These are phyloP conservation scores for Sinocyclocheilus grahami DNA, from an alignment of 2,113 vertebrate genomes.

Conservation along the genomic window DNA sequence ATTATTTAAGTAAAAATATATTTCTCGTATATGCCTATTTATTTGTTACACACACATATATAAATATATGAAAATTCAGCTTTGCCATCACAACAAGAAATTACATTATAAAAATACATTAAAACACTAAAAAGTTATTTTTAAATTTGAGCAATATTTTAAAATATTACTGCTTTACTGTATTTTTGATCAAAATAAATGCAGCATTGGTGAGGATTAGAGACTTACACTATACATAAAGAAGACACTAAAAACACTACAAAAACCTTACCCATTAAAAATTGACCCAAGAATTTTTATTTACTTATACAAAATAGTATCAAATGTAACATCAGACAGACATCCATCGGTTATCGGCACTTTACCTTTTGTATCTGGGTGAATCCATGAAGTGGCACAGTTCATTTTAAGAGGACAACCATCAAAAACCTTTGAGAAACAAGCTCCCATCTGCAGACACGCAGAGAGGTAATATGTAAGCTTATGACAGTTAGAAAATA, in stretches of 20 bases:
- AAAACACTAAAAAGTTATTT: not conserved
- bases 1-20: too few species aligned
- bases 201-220: not conserved
- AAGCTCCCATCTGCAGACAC: slow-evolving; percentile 91
- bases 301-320: not conserved
- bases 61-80: too few species aligned
- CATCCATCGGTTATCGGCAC: not conserved
- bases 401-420: slow-evolving; percentile 98
- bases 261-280: not conserved
- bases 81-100: not conserved
- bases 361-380: slow-evolving; percentile 97
- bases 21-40: too few species aligned
- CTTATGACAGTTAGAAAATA: not conserved
- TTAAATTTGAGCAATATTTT: not conserved
- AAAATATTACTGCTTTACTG: not conserved
- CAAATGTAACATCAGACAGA: too few species aligned
- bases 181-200: not conserved
- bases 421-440: slow-evolving; percentile 99
- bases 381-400: slow-evolving; percentile 99
- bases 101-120: not conserved
- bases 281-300: not conserved
- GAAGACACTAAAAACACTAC: too few species aligned
- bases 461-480: not conserved
- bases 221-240: too few species aligned
- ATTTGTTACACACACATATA: too few species aligned